Conservation (phyloP, 2,888 invertebrate species). For the Phoenoteleia sp. region DNA sequence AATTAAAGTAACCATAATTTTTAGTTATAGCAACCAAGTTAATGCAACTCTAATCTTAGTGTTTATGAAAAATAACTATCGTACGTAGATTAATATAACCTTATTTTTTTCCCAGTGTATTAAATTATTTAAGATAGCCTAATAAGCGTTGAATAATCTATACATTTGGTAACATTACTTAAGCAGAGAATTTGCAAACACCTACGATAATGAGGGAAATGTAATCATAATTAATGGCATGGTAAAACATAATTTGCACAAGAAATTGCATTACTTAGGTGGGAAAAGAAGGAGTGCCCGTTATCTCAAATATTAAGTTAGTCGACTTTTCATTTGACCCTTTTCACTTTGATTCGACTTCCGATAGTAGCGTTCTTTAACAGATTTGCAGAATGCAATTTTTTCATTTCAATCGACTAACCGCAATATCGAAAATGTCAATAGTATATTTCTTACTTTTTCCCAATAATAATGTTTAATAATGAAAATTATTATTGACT, state of each 20-base stretch:
- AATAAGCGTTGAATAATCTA: constrained; percentile 2
- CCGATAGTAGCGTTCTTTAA: constrained; percentile 67
- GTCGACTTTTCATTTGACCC: constrained; percentile 84
- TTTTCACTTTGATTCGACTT: constrained; percentile 81
- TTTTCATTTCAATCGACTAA: constrained; percentile 40
- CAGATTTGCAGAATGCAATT: constrained; percentile 63
- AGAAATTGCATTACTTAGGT: constrained; percentile 83
- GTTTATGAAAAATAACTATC: too few relatives aligned
- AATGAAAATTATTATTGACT: too few relatives aligned
- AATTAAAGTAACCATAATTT: too few relatives aligned
- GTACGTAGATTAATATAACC: too few relatives aligned
- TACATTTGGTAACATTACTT: constrained; percentile 9
- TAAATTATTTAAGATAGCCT: not conserved
- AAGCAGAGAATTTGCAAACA: constrained; percentile 44
- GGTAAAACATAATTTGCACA: constrained; percentile 78
- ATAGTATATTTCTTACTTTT: too few relatives aligned
- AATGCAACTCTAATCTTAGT: too few relatives aligned
- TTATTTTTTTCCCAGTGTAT: too few relatives aligned
- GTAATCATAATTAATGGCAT: constrained; percentile 65
- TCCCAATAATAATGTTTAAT: too few relatives aligned
- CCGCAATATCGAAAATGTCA: not conserved
- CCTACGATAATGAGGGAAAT: constrained; percentile 37
- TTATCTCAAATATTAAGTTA: constrained; percentile 83
- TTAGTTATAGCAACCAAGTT: too few relatives aligned
- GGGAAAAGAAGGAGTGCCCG: constrained; percentile 80